These are phyloP conservation scores for Pantherophis alleghaniensis DNA, from an alignment of 2,797 vertebrate genomes.

Conservation along the genomic window DNA sequence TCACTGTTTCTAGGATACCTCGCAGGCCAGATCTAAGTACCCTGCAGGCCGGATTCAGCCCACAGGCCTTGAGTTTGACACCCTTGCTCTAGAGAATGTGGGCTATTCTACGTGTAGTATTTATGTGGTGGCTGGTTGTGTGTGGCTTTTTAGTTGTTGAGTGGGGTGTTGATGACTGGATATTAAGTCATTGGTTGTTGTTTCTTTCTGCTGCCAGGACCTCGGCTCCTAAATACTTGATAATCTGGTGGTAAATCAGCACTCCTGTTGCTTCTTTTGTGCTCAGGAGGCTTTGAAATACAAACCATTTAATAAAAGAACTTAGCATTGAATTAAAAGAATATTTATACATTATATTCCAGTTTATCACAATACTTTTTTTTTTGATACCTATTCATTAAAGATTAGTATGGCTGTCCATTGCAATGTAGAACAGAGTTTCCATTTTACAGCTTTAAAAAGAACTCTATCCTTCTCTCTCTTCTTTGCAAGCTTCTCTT, in stretches of 20 bases:
- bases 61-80: no score
- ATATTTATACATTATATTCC: constrained; percentile 5
- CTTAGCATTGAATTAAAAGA: not conserved
- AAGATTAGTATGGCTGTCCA: not conserved
- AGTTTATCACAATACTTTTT: not conserved
- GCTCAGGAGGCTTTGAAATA: not conserved
- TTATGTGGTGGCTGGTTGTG: not conserved
- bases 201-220: not conserved
- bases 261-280: not conserved
- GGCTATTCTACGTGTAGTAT: not conserved
- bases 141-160: not conserved
- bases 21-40: no score
- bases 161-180: not conserved
- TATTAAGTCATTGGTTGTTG: not conserved
- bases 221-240: not conserved
- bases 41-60: no score
- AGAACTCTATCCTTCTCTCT: not conserved
- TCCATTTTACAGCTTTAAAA: not conserved
- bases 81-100: not conserved
- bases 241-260: not conserved
- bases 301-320: not conserved
- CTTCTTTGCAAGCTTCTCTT: no score
- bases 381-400: not conserved
- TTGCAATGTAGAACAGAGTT: not conserved
- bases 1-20: no score